A percentile compares a stretch with the other conserved stretches of the same genome.
These are phyloP conservation scores for Batillaria attramentaria DNA, from an alignment of 1,140 invertebrate species.

Conservation along the genomic window DNA sequence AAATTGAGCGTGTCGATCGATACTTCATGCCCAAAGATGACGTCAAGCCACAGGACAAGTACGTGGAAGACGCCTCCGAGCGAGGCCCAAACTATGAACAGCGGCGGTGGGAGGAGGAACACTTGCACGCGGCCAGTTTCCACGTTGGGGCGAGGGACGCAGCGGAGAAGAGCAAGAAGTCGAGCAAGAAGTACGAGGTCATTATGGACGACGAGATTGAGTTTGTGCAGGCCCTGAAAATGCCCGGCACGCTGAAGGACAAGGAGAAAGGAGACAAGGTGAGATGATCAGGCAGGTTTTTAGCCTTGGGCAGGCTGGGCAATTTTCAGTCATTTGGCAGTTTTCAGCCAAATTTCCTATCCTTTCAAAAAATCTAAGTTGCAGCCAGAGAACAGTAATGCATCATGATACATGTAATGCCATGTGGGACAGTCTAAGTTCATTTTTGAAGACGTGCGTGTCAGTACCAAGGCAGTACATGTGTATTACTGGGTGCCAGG, in stretches of 20 bases:
- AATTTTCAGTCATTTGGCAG: no score
- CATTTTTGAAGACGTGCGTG: no score
- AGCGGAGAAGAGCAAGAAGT: slow-evolving; percentile 72
- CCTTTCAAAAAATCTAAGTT: no score
- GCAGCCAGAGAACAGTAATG: no score
- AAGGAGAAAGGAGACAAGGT: slow-evolving; percentile 61
- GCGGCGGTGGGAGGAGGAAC: slow-evolving; percentile 98
- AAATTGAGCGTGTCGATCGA: slow-evolving; percentile 92
- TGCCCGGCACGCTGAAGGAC: slow-evolving; percentile 82
- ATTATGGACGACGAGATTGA: slow-evolving; percentile 96
- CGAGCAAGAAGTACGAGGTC: slow-evolving; percentile 89
- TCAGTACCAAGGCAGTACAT: no score
- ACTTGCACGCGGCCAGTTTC: slow-evolving; percentile 92
- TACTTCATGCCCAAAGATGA: slow-evolving; percentile 93
- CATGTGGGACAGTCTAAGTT: no score
- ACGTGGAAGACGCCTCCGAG: slow-evolving; percentile 92
- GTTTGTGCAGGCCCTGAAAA: slow-evolving; percentile 93
- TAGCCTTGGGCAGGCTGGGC: no score
- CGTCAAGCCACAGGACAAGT: slow-evolving; percentile 77
- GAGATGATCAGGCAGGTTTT: no score
- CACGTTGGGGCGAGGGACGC: slow-evolving; percentile 94
- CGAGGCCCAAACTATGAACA: slow-evolving; percentile 93
- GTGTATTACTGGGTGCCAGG: no score
- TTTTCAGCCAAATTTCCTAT: no score
- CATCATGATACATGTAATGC: no score